Base-by-base conservation (phyloP, 2,888 invertebrate genomes). In the Tenthredo amoena region DNA sequence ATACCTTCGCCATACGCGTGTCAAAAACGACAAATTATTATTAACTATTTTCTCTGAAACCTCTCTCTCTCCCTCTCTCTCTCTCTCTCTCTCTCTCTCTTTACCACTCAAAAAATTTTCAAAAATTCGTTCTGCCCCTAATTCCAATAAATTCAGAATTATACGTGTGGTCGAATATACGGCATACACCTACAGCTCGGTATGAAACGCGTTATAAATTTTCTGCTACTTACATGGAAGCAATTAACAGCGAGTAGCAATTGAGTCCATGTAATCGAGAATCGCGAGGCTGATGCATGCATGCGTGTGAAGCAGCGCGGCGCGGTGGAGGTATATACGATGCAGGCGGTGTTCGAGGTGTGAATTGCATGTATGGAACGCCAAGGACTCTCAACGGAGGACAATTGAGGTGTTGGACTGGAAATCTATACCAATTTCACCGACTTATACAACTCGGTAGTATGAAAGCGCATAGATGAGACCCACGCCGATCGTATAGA, bases 371-470 rank as follows among this genome's bases (percentile, higher is more conserved):
- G 91, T 92, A 92, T 92, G 90, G 89, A 68, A 90, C 88, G 90
- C 90, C 89, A 91, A 93, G 93, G 88, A 93, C 93, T 92, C 93
- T 92, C 91, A 90, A 92, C 88, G 84, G 86, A 88, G 91, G 90
- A 93, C 93, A 93, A 93, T 93, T 92, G 92, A 93, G 93, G 93
- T 93, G 93, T 93, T 92, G 93, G 92, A 92, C 92, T 93, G 93
- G 93, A 93, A 93, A 93, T 92, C 91, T 92, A 92, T 93, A 93
- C 91, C 92, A 92, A 93, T 93, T 93, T 93, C 89, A 92, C 90
- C 90, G 91, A 92, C 92, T 92, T 92, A 91, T 90, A 77, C 77
- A 77, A 77, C 77, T 77, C 34, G 50, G 47, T 18, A n/a, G 90
- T 89, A 91, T 91, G 90, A 92, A 91, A 91, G 90, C 88, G 86